Evolutionary conservation across 2,797 vertebrate genomes (phyloP).

Genomic region (Eleutherodactylus coqui): DNA sequence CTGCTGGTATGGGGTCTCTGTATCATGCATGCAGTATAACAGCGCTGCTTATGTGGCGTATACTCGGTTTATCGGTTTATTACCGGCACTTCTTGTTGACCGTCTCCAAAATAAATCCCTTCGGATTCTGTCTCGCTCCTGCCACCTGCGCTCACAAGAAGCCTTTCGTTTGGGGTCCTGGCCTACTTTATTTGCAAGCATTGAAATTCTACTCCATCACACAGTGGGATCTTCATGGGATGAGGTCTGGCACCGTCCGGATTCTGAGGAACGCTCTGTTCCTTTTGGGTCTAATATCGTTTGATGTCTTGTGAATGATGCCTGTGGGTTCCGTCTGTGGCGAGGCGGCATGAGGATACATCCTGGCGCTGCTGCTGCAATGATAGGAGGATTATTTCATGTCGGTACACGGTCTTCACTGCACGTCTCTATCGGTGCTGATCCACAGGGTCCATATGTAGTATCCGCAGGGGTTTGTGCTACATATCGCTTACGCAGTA

Average conservation of each 20-base stretch:
- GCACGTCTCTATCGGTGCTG: background rate
- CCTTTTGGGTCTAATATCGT: conserved; percentile 15
- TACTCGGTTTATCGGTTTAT: background rate
- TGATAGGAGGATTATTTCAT: conserved; percentile 14
- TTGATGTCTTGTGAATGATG: conserved; percentile 34
- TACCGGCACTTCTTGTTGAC: background rate
- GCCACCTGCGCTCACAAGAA: conserved; percentile 15
- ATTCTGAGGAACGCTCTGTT: conserved; percentile 29
- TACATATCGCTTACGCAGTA: no score
- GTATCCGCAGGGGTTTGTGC: no score
- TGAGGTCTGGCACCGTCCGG: conserved; percentile 5
- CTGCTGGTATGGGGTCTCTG: background rate
- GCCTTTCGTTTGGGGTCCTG: background rate
- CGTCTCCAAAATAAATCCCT: background rate
- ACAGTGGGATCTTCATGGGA: conserved; percentile 25
- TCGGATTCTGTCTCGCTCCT: background rate
- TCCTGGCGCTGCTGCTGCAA: background rate
- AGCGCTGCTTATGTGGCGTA: background rate
- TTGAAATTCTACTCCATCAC: background rate
- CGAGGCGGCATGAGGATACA: conserved; percentile 11
- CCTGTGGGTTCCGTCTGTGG: conserved; percentile 44
- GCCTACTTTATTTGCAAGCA: background rate
- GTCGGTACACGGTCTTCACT: background rate
- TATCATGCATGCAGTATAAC: background rate
- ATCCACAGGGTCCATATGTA: background rate